Percentiles rank a stretch among this genome's conserved stretches.
Evolutionary conservation across 2,888 invertebrate genomes (phyloP).

Genomic region (Nomada ferruginata): DNA sequence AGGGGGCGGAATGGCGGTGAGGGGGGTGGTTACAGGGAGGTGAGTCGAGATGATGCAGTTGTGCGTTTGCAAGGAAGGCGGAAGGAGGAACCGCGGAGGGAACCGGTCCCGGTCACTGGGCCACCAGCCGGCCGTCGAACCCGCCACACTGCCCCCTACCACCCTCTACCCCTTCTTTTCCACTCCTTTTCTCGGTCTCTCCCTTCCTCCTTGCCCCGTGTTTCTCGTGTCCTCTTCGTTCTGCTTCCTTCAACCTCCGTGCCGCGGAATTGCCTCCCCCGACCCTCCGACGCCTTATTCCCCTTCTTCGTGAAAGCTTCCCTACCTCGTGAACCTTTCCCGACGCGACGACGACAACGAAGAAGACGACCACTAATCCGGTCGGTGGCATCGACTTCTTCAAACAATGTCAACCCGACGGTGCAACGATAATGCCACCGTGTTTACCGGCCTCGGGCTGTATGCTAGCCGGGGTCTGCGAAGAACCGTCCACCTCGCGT

Average conservation of each 20-base stretch:
- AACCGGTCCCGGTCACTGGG: conserved; percentile 85
- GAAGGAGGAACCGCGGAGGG: conserved; percentile 84
- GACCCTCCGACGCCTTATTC: conserved; percentile 22
- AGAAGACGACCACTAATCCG: conserved; percentile 41
- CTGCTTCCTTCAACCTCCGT: conserved; percentile 41
- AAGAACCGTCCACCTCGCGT: conserved; percentile 3
- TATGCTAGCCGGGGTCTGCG: conserved; percentile 39
- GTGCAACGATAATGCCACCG: conserved; percentile 58
- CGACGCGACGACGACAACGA: background rate
- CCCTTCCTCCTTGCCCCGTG: conserved; percentile 41
- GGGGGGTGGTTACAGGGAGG: conserved; percentile 54
- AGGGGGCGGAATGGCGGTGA: conserved; percentile 32
- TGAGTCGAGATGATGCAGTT: conserved; percentile 82
- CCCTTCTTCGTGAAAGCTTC: conserved; percentile 38
- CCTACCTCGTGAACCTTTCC: conserved; percentile 70
- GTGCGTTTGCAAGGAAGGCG: conserved; percentile 84
- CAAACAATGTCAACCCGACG: conserved; percentile 76
- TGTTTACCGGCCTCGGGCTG: conserved; percentile 57
- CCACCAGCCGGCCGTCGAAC: conserved; percentile 84
- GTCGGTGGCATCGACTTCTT: conserved; percentile 70
- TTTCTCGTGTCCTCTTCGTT: conserved; percentile 52
- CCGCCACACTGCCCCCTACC: conserved; percentile 81
- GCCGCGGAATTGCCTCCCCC: conserved; percentile 21
- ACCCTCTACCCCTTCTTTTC: conserved; percentile 69
- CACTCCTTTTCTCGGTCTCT: conserved; percentile 53